Percentiles rank a stretch among this genome's conserved stretches.
Conservation (phyloP, 2,888 invertebrate genomes). For the Dendrolimus houi region DNA sequence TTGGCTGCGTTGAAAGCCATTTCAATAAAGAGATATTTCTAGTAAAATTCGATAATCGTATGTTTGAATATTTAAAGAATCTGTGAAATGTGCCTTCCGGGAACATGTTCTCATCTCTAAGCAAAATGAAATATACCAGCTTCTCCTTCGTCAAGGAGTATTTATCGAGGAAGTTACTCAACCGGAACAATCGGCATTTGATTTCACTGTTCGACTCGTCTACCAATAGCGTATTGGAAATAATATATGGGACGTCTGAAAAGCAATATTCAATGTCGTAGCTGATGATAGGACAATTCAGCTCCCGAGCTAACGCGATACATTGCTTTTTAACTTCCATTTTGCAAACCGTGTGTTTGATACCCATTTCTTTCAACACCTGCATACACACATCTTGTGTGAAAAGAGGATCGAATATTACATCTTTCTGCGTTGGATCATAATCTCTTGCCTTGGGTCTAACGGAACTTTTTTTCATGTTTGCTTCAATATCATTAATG, state of each 20-base stretch:
- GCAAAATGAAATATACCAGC: constrained; percentile 22
- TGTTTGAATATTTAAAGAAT: constrained; percentile 10
- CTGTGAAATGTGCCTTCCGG: constrained; percentile 16
- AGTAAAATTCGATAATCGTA: background rate
- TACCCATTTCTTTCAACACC: constrained; percentile 27
- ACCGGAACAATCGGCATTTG: constrained; percentile 16
- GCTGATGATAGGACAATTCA: constrained; percentile 31
- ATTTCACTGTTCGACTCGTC: constrained; percentile 8
- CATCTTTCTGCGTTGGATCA: background rate
- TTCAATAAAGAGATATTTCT: background rate
- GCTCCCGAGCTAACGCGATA: constrained; percentile 26
- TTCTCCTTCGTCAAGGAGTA: constrained; percentile 19
- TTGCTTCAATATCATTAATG: constrained; percentile 13
- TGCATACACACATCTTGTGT: constrained; percentile 22
- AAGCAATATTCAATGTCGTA: constrained; percentile 30
- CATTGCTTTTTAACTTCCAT: constrained; percentile 27
- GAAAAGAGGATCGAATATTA: constrained; percentile 17
- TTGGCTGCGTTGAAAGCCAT: constrained; percentile 1
- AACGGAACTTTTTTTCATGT: constrained; percentile 7
- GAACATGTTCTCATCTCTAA: constrained; percentile 22
- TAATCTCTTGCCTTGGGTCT: background rate
- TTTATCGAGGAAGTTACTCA: constrained; percentile 18
- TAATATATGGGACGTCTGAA: constrained; percentile 26
- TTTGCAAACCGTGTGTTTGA: constrained; percentile 24
- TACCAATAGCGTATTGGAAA: constrained; percentile 10